A percentile compares a stretch with the other conserved stretches of the same genome.
These are phyloP conservation scores for Drosophila kanekoi DNA, from an alignment of 2,888 invertebrate species.

Conservation along the genomic window DNA sequence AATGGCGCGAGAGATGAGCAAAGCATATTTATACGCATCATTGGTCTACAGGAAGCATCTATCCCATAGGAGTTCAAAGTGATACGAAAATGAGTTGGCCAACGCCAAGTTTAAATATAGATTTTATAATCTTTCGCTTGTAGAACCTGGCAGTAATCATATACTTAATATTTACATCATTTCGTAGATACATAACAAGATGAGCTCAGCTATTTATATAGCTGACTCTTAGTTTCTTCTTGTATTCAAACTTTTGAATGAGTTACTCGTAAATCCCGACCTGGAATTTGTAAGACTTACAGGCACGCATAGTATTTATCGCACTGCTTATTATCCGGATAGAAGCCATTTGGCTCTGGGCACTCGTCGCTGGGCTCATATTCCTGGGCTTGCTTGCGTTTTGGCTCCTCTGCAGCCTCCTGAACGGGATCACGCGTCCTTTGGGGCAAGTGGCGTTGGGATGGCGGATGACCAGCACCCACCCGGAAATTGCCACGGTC, in stretches of 20 bases:
- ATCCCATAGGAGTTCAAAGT: constrained; percentile 17
- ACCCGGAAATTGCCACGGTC: constrained; percentile 72
- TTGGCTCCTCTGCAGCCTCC: constrained; percentile 61
- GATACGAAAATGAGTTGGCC: constrained; percentile 1
- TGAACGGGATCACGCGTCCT: constrained; percentile 72
- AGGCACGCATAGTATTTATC: constrained; percentile 94
- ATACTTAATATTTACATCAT: too few species aligned
- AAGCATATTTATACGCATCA: constrained; percentile 48
- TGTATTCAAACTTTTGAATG: too few species aligned
- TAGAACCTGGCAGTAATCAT: too few species aligned
- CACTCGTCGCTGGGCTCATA: constrained; percentile 89
- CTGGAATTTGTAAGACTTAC: too few species aligned
- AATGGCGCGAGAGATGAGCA: constrained; percentile 49
- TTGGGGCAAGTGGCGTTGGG: constrained; percentile 80
- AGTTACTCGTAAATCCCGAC: too few species aligned
- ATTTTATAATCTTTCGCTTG: too few species aligned
- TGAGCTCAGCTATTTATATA: too few species aligned
- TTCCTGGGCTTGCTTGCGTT: constrained; percentile 81
- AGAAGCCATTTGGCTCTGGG: constrained; percentile 93
- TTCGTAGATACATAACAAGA: too few species aligned
- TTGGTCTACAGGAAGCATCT: constrained; percentile 11
- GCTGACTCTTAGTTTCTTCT: too few species aligned
- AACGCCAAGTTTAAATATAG: not conserved
- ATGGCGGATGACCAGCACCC: constrained; percentile 78
- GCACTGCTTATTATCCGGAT: constrained; percentile 94